Percentiles rank a stretch among this genome's conserved stretches.
phyloP scores from a whole-genome alignment of 2,888 invertebrate species.

The Meliscaeva auricollis region DNA sequence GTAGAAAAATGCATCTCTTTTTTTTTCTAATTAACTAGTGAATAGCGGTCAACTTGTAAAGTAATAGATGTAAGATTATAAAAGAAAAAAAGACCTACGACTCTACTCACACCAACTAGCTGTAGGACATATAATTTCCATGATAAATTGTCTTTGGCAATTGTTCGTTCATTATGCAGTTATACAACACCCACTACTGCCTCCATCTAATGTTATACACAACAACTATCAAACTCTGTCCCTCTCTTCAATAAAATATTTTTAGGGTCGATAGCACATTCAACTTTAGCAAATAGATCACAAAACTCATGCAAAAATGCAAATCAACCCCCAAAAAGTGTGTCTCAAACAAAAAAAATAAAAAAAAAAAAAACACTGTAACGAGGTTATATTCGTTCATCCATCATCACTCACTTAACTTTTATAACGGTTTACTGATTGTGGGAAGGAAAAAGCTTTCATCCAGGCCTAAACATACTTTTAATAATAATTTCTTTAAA shows the following conservation, averaged over 20 bases:
- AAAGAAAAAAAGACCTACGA: neutral
- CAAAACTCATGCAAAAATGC: neutral
- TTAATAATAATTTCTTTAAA: neutral
- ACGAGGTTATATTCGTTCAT: conserved; percentile 56
- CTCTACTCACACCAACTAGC: neutral
- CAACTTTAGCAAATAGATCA: conserved; percentile 56
- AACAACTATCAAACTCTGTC: neutral
- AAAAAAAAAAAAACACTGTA: conserved; percentile 41
- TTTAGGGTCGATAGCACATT: conserved; percentile 47
- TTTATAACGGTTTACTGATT: conserved; percentile 37
- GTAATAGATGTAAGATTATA: neutral
- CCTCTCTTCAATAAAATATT: neutral
- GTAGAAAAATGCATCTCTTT: neutral
- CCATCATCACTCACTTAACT: conserved; percentile 37
- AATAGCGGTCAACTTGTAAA: conserved; percentile 48
- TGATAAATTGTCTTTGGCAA: conserved; percentile 26
- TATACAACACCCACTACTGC: neutral
- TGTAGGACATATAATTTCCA: conserved; percentile 28
- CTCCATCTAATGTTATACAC: neutral
- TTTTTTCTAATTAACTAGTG: conserved; percentile 57
- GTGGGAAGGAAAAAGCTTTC: conserved; percentile 32
- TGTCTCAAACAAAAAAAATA: conserved; percentile 14
- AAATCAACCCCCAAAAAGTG: conserved; percentile 38
- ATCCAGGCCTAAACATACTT: conserved; percentile 18
- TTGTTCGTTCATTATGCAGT: conserved; percentile 31